Percentiles rank a stretch among this genome's conserved stretches.
These are phyloP conservation scores for Zele albiditarsus DNA, from an alignment of 2,888 invertebrate species.

Conservation along the genomic window DNA sequence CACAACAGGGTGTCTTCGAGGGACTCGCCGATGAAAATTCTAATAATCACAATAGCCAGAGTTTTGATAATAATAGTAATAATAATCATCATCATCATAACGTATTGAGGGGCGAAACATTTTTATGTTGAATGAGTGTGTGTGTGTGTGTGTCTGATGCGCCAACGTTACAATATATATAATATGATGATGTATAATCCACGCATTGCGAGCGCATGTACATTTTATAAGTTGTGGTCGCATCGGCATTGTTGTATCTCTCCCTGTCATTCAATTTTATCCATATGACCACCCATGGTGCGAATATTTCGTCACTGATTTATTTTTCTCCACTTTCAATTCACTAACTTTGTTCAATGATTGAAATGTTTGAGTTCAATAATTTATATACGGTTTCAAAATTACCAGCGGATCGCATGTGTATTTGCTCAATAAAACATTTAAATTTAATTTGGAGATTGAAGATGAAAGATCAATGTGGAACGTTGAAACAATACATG, in stretches of 20 bases:
- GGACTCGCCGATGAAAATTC: slow-evolving; percentile 43
- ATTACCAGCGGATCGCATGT: too few species aligned
- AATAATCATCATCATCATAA: slow-evolving; percentile 46
- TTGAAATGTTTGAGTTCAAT: neutral
- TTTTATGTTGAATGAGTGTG: neutral
- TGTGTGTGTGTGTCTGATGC: neutral
- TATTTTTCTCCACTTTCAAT: slow-evolving; percentile 31
- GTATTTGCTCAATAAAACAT: too few species aligned
- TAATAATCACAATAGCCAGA: slow-evolving; percentile 46
- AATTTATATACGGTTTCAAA: too few species aligned
- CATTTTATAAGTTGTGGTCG: slow-evolving; percentile 38
- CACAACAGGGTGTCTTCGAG: slow-evolving; percentile 41
- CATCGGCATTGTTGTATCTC: slow-evolving; percentile 44
- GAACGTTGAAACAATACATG: too few species aligned
- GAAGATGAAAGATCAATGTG: too few species aligned
- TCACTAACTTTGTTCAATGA: neutral
- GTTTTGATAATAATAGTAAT: slow-evolving; percentile 40
- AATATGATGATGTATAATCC: neutral
- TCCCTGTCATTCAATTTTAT: slow-evolving; percentile 39
- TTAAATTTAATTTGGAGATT: too few species aligned
- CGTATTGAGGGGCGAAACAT: slow-evolving; percentile 30
- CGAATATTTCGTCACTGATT: slow-evolving; percentile 41
- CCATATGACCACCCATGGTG: slow-evolving; percentile 43
- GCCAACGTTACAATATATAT: neutral
- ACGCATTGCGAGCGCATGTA: neutral